A percentile compares a stretch with the other conserved stretches of the same genome.
Conservation (phyloP, 2,797 vertebrate genomes). For the Gobionotothen gibberifrons region DNA sequence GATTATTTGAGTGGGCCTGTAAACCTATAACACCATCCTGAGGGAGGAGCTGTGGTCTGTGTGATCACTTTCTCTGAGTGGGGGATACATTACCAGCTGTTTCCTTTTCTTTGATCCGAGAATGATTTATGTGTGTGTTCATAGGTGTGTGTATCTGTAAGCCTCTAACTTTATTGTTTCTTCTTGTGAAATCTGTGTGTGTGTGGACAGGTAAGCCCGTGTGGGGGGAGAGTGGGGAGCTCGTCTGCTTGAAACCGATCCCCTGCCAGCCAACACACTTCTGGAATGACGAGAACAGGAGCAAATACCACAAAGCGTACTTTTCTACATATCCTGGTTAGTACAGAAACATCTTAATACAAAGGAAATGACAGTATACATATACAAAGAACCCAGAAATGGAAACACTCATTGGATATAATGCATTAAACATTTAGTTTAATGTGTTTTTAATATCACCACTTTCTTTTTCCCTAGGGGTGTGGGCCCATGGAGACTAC, state of each 20-base stretch:
- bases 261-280: conserved; percentile 97
- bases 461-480: conserved; percentile 75
- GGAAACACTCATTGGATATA: not conserved
- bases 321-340: conserved; percentile 93
- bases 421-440: not conserved
- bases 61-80: conserved; percentile 38
- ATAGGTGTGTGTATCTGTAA: conserved; percentile 22
- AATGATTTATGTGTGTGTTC: conserved; percentile 11
- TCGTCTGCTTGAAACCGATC: conserved; percentile 94
- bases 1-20: conserved; percentile 67
- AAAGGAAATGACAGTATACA: not conserved
- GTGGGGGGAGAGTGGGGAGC: conserved; percentile 95
- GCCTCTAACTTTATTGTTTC: conserved; percentile 18
- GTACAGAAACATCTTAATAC: conserved; percentile 4
- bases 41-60: conserved; percentile 50
- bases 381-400: not conserved
- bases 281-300: conserved; percentile 95
- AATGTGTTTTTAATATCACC: not conserved
- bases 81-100: conserved; percentile 20
- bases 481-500: conserved; percentile 97
- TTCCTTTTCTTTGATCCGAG: conserved; percentile 10
- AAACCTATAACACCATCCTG: conserved; percentile 61
- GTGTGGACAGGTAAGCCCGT: conserved; percentile 88
- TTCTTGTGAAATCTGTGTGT: conserved; percentile 29
- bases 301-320: conserved; percentile 96